Conservation (phyloP, 2,113 vertebrate species). For the Dipodomys ordii region DNA sequence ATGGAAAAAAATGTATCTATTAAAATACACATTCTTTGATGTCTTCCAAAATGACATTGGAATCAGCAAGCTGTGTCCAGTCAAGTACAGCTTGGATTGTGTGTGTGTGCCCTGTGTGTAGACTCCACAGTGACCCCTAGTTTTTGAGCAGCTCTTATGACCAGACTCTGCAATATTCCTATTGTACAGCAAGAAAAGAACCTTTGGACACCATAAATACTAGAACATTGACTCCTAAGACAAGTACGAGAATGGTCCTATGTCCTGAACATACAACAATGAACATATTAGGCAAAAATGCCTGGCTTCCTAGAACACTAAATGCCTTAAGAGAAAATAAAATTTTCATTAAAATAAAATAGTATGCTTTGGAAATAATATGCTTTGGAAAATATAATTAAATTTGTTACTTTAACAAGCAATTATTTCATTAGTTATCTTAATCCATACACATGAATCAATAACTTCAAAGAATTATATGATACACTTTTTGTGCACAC, state of each 20-base stretch:
- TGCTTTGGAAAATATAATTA: neutral
- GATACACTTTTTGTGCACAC: too few relatives aligned
- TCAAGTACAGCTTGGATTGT: neutral
- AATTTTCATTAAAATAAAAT: neutral
- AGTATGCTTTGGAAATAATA: neutral
- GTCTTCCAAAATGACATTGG: neutral
- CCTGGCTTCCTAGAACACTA: neutral
- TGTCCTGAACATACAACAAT: neutral
- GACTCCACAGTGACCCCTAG: too few relatives aligned
- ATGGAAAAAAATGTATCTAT: neutral
- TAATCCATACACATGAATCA: neutral
- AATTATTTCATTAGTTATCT: slow-evolving; percentile 2
- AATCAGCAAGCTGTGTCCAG: neutral
- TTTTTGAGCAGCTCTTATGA: neutral
- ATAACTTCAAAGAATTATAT: neutral
- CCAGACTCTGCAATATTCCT: neutral
- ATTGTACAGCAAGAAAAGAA: neutral
- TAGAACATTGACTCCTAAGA: neutral
- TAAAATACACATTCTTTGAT: neutral
- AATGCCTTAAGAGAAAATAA: neutral
- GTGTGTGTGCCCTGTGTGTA: accelerated
- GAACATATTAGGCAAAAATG: neutral
- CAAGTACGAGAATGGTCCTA: neutral
- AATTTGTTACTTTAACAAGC: neutral
- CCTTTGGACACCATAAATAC: neutral